phyloP scores from a whole-genome alignment of 2,113 vertebrate genomes.

The Aix galericulata region DNA sequence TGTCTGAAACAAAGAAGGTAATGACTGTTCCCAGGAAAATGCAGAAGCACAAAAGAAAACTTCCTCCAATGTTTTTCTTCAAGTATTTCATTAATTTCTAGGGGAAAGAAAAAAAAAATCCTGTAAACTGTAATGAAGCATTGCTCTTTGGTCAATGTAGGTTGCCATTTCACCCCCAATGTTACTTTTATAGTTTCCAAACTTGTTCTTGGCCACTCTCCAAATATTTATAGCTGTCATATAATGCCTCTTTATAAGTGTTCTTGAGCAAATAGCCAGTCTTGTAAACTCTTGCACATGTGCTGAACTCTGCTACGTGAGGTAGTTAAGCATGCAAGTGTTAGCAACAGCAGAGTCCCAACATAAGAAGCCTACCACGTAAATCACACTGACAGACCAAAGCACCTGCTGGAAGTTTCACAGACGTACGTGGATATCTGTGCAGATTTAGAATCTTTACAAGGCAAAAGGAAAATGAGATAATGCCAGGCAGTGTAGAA shows the following conservation, averaged over 20 bases:
- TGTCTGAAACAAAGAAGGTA: neutral
- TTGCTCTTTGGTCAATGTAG: neutral
- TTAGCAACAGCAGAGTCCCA: neutral
- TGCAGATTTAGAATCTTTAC: neutral
- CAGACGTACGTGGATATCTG: neutral
- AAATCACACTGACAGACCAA: conserved; percentile 36
- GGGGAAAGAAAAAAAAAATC: neutral
- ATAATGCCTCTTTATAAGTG: neutral
- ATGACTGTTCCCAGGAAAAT: neutral
- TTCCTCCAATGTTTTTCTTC: neutral
- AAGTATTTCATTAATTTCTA: neutral
- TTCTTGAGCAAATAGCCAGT: neutral
- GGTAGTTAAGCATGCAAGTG: neutral
- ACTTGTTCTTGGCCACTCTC: conserved; percentile 43
- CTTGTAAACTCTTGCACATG: conserved; percentile 17
- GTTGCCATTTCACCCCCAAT: neutral
- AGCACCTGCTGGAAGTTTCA: conserved; percentile 3
- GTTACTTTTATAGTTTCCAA: conserved; percentile 41
- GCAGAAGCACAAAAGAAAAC: neutral
- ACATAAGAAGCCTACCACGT: neutral
- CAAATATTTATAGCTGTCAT: conserved; percentile 47
- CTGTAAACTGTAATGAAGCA: neutral
- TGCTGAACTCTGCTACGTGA: conserved; percentile 16
- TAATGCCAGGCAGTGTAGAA: neutral
- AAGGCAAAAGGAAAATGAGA: neutral